These are phyloP conservation scores for Dicyrtoma fusca DNA, from an alignment of 2,888 invertebrate species.

Conservation along the genomic window DNA sequence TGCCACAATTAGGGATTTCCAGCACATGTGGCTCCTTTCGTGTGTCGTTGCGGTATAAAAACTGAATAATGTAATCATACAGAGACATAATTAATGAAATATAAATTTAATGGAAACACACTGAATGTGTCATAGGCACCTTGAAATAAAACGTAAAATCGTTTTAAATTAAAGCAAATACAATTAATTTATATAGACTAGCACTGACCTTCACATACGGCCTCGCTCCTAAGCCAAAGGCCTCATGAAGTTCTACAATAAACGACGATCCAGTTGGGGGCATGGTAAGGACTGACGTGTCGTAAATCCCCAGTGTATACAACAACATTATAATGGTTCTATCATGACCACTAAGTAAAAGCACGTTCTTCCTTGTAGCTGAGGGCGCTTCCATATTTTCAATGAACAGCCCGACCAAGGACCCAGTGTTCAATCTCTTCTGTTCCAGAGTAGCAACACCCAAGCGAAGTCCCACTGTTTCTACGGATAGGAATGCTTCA, in stretches of 20 bases:
- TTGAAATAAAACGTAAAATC: no score
- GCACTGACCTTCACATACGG: neutral
- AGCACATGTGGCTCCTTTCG: neutral
- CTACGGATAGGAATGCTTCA: neutral
- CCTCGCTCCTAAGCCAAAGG: neutral
- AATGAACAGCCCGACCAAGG: neutral
- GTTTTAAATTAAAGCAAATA: no score
- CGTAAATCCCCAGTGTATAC: neutral
- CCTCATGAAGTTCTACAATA: neutral
- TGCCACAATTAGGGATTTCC: slow-evolving; percentile 1
- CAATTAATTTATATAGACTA: no score
- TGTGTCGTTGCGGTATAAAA: slow-evolving; percentile 4
- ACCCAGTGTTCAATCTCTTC: neutral
- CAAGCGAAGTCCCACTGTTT: neutral
- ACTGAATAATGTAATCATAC: neutral
- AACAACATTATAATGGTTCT: neutral
- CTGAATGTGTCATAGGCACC: no score
- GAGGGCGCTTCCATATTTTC: neutral
- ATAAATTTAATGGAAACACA: neutral
- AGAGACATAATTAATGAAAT: neutral
- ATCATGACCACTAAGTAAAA: slow-evolving; percentile 6
- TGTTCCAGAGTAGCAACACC: neutral
- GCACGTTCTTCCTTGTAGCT: neutral
- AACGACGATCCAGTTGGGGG: neutral
- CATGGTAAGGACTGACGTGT: neutral